Evolutionary conservation across 2,797 vertebrate species (phyloP), one percentile per base, ranked within the genome.

Genomic region (Enteromius mattozi): DNA sequence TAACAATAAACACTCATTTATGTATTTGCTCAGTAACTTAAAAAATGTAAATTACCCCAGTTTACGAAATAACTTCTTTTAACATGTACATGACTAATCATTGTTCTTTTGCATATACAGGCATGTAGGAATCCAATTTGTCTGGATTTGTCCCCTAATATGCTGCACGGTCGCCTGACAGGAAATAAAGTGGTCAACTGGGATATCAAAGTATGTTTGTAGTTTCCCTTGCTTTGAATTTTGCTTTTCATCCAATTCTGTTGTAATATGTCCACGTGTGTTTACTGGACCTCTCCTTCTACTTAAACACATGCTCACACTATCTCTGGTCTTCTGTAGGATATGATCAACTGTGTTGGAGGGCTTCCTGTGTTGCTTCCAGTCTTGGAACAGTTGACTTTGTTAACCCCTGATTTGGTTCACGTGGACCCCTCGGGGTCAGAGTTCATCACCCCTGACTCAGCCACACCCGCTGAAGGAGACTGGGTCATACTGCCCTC

Each of bases 121-220:
- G 97, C 98, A 1, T 99, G 98, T 87, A 96, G 93, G 92, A 99
- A 96, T 87, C 96, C 97, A 12, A 99, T 99, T 92, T 99, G 98
- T 89, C 95, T 99, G 70, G 98, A 99, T 84, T 94, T 99, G 87
- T 99, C 98, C 72, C 89, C 96, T 66, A 98, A 99, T 91, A 92
- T 93, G 92, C 94, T 99, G 78, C 97, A 99, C 33, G 98, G 98
- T 88, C 96, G 98, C 78, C 92, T 99, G 87, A 99, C 98, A n/a
- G 98, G 98, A 88, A 98, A 97, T 92, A 98, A 98, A 95, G 96
- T 99, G 1, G 96, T 99, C 77, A 99, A 99, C 92, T 99, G 98
- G 98, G 98, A 99, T 72, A 95, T 99, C 83, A 99, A 99, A 97
- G 98, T 99, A 93, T 42, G 14, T 56, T 70, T 71, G 51, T 3